Evolutionary conservation across 2,888 invertebrate species (phyloP).

Genomic region (Horisme vitalbata): DNA sequence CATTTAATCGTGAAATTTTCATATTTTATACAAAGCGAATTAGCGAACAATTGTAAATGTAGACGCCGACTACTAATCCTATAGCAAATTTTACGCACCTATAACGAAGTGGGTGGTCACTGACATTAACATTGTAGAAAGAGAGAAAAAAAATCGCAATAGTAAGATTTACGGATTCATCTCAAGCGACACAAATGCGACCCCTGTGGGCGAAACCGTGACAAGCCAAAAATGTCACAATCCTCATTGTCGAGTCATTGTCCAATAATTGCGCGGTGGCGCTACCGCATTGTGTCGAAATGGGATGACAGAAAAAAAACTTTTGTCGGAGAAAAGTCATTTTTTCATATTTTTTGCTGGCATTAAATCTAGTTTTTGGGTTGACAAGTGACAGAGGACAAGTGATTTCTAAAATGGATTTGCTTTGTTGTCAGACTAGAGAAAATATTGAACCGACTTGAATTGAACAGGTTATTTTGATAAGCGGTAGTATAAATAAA

Average conservation of each 20-base stretch:
- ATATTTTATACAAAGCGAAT: conserved; percentile 9
- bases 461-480: conserved; percentile 23
- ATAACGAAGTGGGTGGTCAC: conserved; percentile 57
- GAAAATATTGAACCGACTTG: conserved; percentile 30
- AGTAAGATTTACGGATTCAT: conserved; percentile 38
- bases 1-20: conserved; percentile 13
- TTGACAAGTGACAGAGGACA: conserved; percentile 57
- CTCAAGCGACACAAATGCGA: conserved; percentile 52
- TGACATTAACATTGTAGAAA: conserved; percentile 36
- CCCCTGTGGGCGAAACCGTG: conserved; percentile 58
- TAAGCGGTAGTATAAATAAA: conserved; percentile 11
- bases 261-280: conserved; percentile 63
- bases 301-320: conserved; percentile 41
- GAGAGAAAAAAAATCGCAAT: conserved; percentile 32
- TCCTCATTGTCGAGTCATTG: conserved; percentile 45
- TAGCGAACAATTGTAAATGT: conserved; percentile 30
- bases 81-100: conserved; percentile 56
- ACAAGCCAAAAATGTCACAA: conserved; percentile 70
- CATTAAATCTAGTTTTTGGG: conserved; percentile 39
- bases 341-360: conserved; percentile 48
- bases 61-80: conserved; percentile 50
- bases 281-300: conserved; percentile 66
- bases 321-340: conserved; percentile 62
- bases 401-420: conserved; percentile 51
- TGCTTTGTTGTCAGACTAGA: conserved; percentile 37